Percentiles rank a stretch among this genome's conserved stretches.
Conservation (phyloP, 2,113 vertebrate species). For the Willisornis vidua region DNA sequence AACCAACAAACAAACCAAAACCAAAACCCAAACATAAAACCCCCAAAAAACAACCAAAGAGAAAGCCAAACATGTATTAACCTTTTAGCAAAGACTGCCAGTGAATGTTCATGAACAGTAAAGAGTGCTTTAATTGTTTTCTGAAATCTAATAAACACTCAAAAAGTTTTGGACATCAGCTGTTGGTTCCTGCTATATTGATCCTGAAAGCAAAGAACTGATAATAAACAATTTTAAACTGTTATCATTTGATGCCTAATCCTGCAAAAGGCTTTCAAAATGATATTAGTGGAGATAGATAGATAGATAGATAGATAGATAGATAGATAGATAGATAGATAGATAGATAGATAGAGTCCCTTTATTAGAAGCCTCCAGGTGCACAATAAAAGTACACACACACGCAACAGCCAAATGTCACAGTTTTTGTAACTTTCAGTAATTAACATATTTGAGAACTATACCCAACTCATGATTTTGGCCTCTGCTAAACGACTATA, state of each 20-base stretch:
- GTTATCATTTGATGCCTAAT: background rate
- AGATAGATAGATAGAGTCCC: too few relatives aligned
- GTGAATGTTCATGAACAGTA: background rate
- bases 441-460: too few relatives aligned
- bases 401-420: too few relatives aligned
- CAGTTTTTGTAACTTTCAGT: too few relatives aligned
- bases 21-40: background rate
- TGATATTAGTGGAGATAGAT: too few relatives aligned
- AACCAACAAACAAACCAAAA: background rate
- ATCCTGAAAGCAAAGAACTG: background rate
- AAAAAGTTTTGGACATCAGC: background rate
- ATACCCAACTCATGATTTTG: background rate
- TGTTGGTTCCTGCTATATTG: background rate
- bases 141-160: background rate
- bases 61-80: background rate
- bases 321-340: too few relatives aligned
- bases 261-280: too few relatives aligned
- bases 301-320: too few relatives aligned
- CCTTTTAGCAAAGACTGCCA: background rate
- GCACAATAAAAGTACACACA: too few relatives aligned
- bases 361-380: too few relatives aligned
- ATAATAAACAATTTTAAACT: background rate
- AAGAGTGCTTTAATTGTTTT: background rate
- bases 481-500: background rate
- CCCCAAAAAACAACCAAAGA: background rate